Evolutionary conservation across 1,140 invertebrate species (phyloP).

Genomic region (Campoletis sonorensis): DNA sequence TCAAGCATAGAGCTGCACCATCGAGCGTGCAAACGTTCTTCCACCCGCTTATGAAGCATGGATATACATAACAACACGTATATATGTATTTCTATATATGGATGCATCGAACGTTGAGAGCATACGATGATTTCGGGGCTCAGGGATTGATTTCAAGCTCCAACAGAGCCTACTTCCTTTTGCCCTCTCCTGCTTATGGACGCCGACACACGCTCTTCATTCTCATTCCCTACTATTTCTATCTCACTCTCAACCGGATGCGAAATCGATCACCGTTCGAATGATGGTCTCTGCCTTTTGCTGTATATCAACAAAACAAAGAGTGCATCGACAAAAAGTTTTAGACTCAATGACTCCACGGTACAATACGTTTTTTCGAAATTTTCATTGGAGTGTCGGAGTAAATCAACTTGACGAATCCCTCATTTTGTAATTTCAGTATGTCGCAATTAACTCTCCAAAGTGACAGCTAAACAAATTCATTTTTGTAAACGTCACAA

Average conservation of each 20-base stretch:
- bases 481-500: too few relatives aligned
- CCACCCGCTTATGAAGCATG: neutral
- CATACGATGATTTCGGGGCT: conserved; percentile 33
- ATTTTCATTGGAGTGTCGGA: too few relatives aligned
- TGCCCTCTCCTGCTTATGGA: neutral
- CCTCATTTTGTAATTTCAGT: too few relatives aligned
- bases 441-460: too few relatives aligned
- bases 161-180: conserved; percentile 46
- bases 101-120: neutral
- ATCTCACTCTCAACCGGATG: neutral
- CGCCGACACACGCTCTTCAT: neutral
- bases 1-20: conserved; percentile 25
- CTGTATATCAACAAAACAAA: neutral
- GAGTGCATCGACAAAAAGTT: neutral
- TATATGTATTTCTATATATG: neutral
- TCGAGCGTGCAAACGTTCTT: conserved; percentile 24
- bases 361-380: too few relatives aligned
- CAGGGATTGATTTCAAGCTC: conserved; percentile 45
- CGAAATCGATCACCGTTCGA: neutral
- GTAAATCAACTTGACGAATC: too few relatives aligned
- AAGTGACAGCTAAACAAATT: too few relatives aligned
- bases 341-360: too few relatives aligned
- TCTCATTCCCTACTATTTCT: neutral
- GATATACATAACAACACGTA: neutral
- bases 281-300: neutral